phyloP scores from a whole-genome alignment of 2,113 vertebrate species.

The Motacilla tschutschensis region DNA sequence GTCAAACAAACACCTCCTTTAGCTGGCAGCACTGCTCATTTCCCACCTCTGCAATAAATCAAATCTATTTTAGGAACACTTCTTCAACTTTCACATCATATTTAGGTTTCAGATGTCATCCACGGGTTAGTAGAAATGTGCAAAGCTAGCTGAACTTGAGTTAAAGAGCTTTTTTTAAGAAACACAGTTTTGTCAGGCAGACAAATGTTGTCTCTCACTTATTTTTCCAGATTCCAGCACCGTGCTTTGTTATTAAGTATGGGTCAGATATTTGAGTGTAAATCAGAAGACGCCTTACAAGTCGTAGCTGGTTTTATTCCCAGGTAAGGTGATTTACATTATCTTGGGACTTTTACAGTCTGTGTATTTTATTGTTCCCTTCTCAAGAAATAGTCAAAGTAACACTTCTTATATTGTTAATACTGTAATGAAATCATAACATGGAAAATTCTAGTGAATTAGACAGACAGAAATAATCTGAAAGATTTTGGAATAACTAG shows the following conservation, averaged over 20 bases:
- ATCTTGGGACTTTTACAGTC: background rate
- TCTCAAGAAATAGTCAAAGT: conserved; percentile 13
- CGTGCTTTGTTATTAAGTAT: conserved; percentile 17
- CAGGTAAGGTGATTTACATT: background rate
- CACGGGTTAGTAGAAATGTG: conserved; percentile 2
- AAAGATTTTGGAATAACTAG: background rate
- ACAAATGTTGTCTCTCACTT: conserved; percentile 5
- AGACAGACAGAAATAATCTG: background rate
- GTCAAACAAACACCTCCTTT: background rate
- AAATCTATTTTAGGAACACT: conserved; percentile 36
- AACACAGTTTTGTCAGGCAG: background rate
- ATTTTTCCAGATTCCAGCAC: conserved; percentile 28
- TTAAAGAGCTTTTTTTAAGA: conserved; percentile 41
- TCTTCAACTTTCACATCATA: conserved; percentile 39
- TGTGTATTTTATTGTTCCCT: conserved; percentile 19
- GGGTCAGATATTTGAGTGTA: background rate
- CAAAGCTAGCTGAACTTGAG: conserved; percentile 28
- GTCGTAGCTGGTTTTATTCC: background rate
- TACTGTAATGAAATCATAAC: background rate
- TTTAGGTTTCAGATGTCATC: conserved; percentile 48
- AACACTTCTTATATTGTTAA: background rate
- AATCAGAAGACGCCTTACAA: background rate
- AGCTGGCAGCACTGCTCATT: background rate
- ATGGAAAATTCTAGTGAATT: background rate
- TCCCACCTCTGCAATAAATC: conserved; percentile 13